A percentile compares a stretch with the other conserved stretches of the same genome.
phyloP scores from a whole-genome alignment of 35 echinoderm and acorn worm genomes.

The Apostichopus californicus region DNA sequence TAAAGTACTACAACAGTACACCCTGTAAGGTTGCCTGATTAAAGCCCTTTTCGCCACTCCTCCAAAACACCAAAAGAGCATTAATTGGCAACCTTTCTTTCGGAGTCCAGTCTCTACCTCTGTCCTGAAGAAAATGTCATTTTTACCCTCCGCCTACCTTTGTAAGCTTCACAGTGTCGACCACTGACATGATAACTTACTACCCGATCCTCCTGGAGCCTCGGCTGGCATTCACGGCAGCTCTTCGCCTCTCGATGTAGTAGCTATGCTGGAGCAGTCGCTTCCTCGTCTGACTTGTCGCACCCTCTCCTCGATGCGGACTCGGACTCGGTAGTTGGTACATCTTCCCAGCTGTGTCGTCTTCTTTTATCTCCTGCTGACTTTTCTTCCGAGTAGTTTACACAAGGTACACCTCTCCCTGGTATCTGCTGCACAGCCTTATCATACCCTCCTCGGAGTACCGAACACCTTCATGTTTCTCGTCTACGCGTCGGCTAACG shows the following conservation, averaged over 20 bases:
- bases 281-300: not conserved
- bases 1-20: too few relatives aligned
- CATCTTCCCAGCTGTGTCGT: not conserved
- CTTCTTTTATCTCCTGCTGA: not conserved
- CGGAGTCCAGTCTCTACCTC: too few relatives aligned
- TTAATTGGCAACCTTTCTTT: too few relatives aligned
- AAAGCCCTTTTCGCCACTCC: too few relatives aligned
- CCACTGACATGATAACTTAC: not conserved
- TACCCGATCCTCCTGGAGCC: not conserved
- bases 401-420: not conserved
- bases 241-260: constrained; percentile 11
- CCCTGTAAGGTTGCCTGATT: too few relatives aligned
- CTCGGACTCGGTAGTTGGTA: constrained; percentile 18
- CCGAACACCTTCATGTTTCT: not conserved
- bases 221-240: not conserved
- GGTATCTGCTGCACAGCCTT: too few relatives aligned
- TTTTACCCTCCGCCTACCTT: too few relatives aligned
- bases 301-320: not conserved
- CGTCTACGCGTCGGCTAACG: not conserved
- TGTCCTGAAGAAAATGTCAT: too few relatives aligned
- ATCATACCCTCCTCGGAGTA: not conserved
- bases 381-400: not conserved
- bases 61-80: too few relatives aligned
- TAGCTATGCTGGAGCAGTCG: constrained; percentile 10
- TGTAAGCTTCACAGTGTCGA: too few relatives aligned